Evolutionary conservation across 2,113 vertebrate genomes (phyloP).

Genomic region (Helogale parvula): DNA sequence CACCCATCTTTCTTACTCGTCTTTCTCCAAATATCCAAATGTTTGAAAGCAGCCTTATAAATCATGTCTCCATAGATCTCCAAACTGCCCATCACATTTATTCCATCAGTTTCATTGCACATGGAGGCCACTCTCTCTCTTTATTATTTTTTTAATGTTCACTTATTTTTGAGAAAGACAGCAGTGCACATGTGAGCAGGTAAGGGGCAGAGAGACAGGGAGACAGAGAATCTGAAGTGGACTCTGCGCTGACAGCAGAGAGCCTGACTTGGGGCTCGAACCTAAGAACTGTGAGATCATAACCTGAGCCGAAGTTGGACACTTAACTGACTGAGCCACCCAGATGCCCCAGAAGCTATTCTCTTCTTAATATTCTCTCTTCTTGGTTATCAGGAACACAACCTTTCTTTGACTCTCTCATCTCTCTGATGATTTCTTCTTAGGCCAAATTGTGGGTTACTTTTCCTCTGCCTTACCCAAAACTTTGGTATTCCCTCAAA

Average conservation of each 20-base stretch:
- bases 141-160: neutral
- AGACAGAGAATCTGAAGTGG: too few relatives aligned
- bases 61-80: neutral
- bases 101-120: neutral
- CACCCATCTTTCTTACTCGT: neutral
- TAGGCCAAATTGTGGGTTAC: neutral
- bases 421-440: neutral
- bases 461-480: neutral
- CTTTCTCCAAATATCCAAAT: neutral
- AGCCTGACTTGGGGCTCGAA: too few relatives aligned
- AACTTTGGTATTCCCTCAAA: neutral
- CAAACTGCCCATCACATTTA: neutral
- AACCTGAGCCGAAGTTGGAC: too few relatives aligned
- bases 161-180: too few relatives aligned
- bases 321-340: too few relatives aligned
- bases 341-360: neutral
- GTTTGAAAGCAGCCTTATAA: neutral
- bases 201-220: too few relatives aligned
- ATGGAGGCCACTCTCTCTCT: neutral
- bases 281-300: too few relatives aligned
- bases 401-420: neutral
- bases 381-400: neutral
- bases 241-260: too few relatives aligned
- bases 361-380: neutral
- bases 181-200: too few relatives aligned